Percentiles rank a stretch among this genome's conserved stretches.
These are phyloP conservation scores for Apteryx mantelli DNA, from an alignment of 2,113 vertebrate species.

Conservation along the genomic window DNA sequence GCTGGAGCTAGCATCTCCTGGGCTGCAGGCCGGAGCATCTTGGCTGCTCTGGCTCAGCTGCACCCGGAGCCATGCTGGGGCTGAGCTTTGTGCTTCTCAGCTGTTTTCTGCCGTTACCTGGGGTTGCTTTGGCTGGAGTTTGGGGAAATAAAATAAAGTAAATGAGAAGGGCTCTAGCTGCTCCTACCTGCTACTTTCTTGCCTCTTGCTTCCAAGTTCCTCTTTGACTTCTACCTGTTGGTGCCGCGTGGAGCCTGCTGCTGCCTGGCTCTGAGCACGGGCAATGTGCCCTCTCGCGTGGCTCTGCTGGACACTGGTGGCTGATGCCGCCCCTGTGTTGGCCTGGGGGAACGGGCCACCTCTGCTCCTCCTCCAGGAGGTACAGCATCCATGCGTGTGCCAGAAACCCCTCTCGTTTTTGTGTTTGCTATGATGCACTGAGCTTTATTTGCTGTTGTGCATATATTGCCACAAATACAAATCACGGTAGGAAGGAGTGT, in stretches of 20 bases:
- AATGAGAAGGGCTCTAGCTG: background rate
- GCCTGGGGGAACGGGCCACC: background rate
- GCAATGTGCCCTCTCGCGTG: background rate
- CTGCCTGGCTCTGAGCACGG: background rate
- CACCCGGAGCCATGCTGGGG: background rate
- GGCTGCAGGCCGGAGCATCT: background rate
- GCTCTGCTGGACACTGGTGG: rapidly evolving
- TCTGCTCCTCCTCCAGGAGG: background rate
- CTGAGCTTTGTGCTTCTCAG: background rate
- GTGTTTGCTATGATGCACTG: background rate
- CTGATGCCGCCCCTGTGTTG: rapidly evolving
- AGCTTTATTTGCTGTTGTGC: rapidly evolving
- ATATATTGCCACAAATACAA: background rate
- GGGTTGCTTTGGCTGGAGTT: background rate
- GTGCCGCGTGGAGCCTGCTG: rapidly evolving
- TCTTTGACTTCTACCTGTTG: background rate
- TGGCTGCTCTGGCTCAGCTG: background rate
- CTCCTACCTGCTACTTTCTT: background rate
- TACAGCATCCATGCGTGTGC: rapidly evolving
- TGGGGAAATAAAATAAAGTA: background rate
- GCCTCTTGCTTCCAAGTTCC: background rate
- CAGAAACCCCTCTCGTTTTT: rapidly evolving
- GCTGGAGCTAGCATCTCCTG: background rate
- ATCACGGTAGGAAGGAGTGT: background rate
- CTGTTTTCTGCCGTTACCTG: background rate